Conservation (phyloP, 2,797 vertebrate genomes). For the Gambusia yucatana region DNA sequence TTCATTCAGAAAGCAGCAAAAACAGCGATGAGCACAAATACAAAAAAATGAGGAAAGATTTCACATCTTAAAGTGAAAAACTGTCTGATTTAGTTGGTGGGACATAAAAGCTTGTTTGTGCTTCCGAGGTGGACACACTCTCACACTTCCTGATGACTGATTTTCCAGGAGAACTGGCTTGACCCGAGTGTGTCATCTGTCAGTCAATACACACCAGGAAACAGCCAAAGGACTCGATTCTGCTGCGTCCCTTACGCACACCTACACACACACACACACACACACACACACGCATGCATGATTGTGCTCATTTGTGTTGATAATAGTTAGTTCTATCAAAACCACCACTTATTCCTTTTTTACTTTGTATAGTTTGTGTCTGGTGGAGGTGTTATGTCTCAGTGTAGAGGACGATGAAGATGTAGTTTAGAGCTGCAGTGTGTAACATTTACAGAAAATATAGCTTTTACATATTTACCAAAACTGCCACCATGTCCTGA, state of each 20-base stretch:
- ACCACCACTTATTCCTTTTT: not conserved
- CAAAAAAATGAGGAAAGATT: slow-evolving; percentile 10
- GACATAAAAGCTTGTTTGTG: not conserved
- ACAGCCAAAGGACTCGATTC: slow-evolving; percentile 10
- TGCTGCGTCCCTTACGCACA: slow-evolving; percentile 2
- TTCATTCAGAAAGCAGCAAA: slow-evolving; percentile 17
- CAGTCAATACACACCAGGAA: slow-evolving; percentile 43
- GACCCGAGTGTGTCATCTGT: slow-evolving; percentile 44
- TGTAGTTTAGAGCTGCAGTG: not conserved
- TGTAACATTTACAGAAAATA: too few relatives aligned
- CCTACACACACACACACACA: slow-evolving; percentile 1
- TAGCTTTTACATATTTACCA: too few relatives aligned
- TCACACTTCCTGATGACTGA: slow-evolving; percentile 14
- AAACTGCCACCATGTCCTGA: too few relatives aligned
- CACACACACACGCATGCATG: not conserved
- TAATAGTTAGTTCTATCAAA: not conserved
- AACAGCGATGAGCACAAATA: slow-evolving; percentile 13
- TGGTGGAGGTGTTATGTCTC: not conserved
- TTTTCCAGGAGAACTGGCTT: slow-evolving; percentile 41
- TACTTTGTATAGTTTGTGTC: not conserved
- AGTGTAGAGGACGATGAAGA: not conserved
- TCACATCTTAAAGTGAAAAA: slow-evolving; percentile 15
- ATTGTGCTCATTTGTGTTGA: not conserved
- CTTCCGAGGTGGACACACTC: not conserved
- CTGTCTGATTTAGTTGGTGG: not conserved